Conservation (phyloP, 1,140 invertebrate species). For the Scaptodrosophila lebanonensis region DNA sequence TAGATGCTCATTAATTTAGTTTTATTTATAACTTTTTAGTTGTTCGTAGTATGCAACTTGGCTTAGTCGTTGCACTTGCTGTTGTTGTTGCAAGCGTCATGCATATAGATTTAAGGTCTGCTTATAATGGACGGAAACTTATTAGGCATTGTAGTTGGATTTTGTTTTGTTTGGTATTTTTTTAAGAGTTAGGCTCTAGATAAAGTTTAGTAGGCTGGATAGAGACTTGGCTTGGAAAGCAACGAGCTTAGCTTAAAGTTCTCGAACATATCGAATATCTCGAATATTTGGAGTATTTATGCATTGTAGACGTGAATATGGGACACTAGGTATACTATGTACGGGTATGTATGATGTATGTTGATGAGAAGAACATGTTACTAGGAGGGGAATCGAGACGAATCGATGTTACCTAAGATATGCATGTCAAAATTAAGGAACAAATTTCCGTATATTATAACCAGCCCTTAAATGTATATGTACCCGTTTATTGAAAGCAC, state of each 20-base stretch:
- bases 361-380: too few relatives aligned
- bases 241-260: too few relatives aligned
- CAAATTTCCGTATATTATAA: constrained; percentile 77
- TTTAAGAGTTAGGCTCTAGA: constrained; percentile 10
- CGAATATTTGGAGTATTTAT: too few relatives aligned
- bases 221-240: constrained; percentile 14
- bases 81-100: constrained; percentile 33
- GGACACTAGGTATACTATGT: too few relatives aligned
- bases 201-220: constrained; percentile 22
- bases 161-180: constrained; percentile 48
- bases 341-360: too few relatives aligned
- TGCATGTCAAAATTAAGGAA: constrained; percentile 23
- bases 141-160: constrained; percentile 66
- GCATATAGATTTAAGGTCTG: constrained; percentile 77
- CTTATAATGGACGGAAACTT: constrained; percentile 77
- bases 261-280: too few relatives aligned
- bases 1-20: constrained; percentile 27
- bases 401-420: background rate
- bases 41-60: constrained; percentile 44
- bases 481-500: constrained; percentile 32
- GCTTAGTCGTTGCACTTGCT: constrained; percentile 38
- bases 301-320: too few relatives aligned
- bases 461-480: constrained; percentile 76
- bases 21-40: constrained; percentile 25
- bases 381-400: too few relatives aligned